A percentile compares a stretch with the other conserved stretches of the same genome.
These are phyloP conservation scores for Argyrosomus regius DNA, from an alignment of 2,797 vertebrate species.

Conservation along the genomic window DNA sequence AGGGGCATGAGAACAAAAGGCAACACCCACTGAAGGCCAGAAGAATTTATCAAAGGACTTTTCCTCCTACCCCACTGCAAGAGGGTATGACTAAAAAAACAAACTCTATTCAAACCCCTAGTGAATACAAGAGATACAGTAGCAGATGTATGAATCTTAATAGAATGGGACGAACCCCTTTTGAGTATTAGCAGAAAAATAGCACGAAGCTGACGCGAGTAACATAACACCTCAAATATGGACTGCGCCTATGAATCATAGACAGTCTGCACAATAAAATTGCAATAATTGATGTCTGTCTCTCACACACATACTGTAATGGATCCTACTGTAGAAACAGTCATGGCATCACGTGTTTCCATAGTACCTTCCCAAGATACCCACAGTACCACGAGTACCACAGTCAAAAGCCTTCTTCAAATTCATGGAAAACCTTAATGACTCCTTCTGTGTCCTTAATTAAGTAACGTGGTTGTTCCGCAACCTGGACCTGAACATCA, in stretches of 20 bases:
- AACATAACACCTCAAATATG: background rate
- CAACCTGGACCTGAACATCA: too few relatives aligned
- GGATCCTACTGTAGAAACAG: too few relatives aligned
- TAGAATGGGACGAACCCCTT: background rate
- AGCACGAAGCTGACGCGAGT: background rate
- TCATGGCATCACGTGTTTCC: too few relatives aligned
- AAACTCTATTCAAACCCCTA: background rate
- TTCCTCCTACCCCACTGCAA: background rate
- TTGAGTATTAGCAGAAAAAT: background rate
- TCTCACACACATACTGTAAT: background rate
- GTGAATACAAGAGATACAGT: conserved; percentile 6
- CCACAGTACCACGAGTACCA: background rate
- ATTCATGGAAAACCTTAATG: background rate
- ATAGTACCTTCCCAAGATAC: too few relatives aligned
- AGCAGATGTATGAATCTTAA: background rate
- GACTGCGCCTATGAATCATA: background rate
- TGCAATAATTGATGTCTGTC: background rate
- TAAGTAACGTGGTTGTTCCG: background rate
- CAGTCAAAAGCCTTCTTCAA: background rate
- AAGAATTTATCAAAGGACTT: conserved; percentile 42
- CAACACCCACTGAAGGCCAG: conserved; percentile 39
- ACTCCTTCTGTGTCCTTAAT: background rate
- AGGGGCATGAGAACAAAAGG: conserved; percentile 57
- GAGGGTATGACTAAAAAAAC: conserved; percentile 8
- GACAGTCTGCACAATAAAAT: background rate